A percentile compares a stretch with the other conserved stretches of the same genome.
phyloP scores from a whole-genome alignment of 1,140 invertebrate genomes.

The Teleogryllus occipitalis region DNA sequence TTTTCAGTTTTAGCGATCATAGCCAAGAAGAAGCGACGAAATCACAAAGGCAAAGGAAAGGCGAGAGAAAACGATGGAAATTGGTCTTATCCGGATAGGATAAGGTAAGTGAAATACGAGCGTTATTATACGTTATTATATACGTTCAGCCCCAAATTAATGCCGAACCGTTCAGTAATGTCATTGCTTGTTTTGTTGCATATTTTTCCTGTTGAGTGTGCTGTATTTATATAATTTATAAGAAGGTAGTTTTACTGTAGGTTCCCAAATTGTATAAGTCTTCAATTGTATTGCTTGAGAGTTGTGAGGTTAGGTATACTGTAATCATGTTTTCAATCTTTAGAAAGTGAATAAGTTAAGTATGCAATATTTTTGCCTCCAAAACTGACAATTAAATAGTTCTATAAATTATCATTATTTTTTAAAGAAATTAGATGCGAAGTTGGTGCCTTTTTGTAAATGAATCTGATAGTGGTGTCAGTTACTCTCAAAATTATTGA shows the following conservation, averaged over 20 bases:
- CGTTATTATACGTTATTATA: too few relatives aligned
- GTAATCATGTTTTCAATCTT: not conserved
- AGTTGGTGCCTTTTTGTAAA: too few relatives aligned
- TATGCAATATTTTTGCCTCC: too few relatives aligned
- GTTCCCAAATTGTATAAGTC: not conserved
- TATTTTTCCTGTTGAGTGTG: not conserved
- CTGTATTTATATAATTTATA: not conserved
- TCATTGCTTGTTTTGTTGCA: not conserved
- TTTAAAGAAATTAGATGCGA: too few relatives aligned
- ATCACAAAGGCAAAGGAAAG: constrained; percentile 16
- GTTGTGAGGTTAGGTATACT: constrained; percentile 28
- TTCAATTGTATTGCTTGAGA: not conserved
- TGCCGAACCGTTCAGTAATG: too few relatives aligned
- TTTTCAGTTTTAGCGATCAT: constrained; percentile 22
- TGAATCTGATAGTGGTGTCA: too few relatives aligned
- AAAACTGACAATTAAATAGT: too few relatives aligned
- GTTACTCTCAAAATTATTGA: too few relatives aligned
- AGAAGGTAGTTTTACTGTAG: not conserved
- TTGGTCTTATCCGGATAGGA: constrained; percentile 8
- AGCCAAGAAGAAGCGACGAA: constrained; percentile 23
- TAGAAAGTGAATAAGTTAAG: too few relatives aligned
- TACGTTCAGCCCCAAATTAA: too few relatives aligned
- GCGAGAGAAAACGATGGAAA: constrained; percentile 9
- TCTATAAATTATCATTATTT: too few relatives aligned
- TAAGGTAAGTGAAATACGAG: constrained; percentile 19